phyloP scores from a whole-genome alignment of 1,140 invertebrate genomes.

The Drosophila mayri region DNA sequence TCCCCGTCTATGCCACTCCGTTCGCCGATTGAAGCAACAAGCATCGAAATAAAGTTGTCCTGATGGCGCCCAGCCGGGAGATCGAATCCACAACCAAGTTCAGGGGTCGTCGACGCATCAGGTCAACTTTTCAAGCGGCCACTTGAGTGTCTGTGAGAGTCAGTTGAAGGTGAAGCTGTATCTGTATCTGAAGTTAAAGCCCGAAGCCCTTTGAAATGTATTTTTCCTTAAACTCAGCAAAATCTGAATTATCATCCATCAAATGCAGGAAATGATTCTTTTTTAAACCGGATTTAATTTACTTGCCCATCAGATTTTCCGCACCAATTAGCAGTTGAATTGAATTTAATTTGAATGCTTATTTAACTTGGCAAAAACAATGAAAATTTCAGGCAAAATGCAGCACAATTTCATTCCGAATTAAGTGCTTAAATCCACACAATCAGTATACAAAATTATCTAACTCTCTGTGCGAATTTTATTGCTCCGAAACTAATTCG shows the following conservation, averaged over 20 bases:
- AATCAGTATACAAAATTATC: neutral
- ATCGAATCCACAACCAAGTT: constrained; percentile 13
- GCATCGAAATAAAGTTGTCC: constrained; percentile 26
- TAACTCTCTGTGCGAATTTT: neutral
- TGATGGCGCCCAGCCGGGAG: constrained; percentile 35
- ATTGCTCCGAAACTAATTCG: constrained; percentile 7
- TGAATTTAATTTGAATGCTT: neutral
- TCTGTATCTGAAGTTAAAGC: neutral
- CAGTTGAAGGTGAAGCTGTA: neutral
- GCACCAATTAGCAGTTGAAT: constrained; percentile 13
- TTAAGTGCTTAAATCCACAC: neutral
- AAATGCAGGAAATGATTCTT: constrained; percentile 15
- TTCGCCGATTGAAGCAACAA: constrained; percentile 33
- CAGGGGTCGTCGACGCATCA: constrained; percentile 10
- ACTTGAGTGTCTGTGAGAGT: constrained; percentile 8
- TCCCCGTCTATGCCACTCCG: constrained; percentile 6
- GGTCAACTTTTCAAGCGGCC: constrained; percentile 27
- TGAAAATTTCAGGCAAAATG: neutral
- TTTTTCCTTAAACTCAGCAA: constrained; percentile 17
- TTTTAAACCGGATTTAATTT: constrained; percentile 13
- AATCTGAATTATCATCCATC: neutral
- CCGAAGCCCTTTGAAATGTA: neutral
- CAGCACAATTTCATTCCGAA: neutral
- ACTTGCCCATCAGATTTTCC: constrained; percentile 13
- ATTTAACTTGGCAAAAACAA: no score